These are phyloP conservation scores for Caenorhabditis auriculariae DNA, from an alignment of 2,888 invertebrate genomes.

Conservation along the genomic window DNA sequence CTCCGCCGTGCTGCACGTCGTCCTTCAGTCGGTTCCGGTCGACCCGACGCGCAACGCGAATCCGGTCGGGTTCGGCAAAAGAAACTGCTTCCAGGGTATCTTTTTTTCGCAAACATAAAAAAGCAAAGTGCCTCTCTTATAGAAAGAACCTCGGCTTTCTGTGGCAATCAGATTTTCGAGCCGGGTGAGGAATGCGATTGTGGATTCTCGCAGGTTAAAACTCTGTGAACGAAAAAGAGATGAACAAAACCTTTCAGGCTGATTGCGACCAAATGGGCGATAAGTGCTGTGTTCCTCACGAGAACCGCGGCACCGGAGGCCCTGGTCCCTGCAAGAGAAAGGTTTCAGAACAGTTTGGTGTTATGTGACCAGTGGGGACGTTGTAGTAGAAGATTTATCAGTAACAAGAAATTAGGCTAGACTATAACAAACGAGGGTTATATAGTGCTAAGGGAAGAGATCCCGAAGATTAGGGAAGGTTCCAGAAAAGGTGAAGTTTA, in stretches of 20 bases:
- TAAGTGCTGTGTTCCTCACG: constrained; percentile 77
- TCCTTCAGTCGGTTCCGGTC: constrained; percentile 50
- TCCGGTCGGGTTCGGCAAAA: constrained; percentile 72
- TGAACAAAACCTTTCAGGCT: constrained; percentile 73
- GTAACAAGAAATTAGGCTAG: too few species aligned
- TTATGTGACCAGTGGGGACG: too few species aligned
- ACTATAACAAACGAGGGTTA: too few species aligned
- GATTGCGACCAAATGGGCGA: constrained; percentile 75
- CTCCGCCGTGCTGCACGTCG: constrained; percentile 57
- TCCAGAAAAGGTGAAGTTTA: too few species aligned
- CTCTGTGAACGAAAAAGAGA: neutral
- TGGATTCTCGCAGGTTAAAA: constrained; percentile 72
- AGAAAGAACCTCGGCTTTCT: constrained; percentile 93
- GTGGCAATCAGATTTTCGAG: constrained; percentile 98
- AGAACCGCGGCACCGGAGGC: constrained; percentile 38
- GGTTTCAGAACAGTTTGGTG: constrained; percentile 64
- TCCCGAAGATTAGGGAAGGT: too few species aligned
- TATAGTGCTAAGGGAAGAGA: too few species aligned
- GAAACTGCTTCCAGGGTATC: constrained; percentile 82
- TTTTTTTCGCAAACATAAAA: neutral
- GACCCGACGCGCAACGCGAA: constrained; percentile 49
- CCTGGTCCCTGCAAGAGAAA: constrained; percentile 74
- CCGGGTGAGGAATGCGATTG: constrained; percentile 98
- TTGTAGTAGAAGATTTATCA: too few species aligned
- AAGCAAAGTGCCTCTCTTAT: constrained; percentile 52